A percentile compares a stretch with the other conserved stretches of the same genome.
Conservation (phyloP, 2,797 vertebrate species). For the Pteropus rufus region DNA sequence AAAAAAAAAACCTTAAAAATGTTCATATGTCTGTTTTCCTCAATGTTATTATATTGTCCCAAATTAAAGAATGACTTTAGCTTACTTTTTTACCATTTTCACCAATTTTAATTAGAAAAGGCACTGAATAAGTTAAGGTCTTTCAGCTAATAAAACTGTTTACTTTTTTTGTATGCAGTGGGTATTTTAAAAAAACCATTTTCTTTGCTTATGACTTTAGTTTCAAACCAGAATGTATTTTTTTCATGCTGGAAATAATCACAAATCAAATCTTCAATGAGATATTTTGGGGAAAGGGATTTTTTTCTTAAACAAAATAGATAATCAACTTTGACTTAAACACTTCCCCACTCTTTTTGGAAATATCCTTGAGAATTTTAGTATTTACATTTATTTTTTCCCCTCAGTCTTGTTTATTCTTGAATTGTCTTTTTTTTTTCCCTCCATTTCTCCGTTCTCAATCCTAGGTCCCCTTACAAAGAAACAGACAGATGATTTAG, state of each 20-base stretch:
- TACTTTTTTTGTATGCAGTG: constrained; percentile 64
- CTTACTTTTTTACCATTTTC: constrained; percentile 53
- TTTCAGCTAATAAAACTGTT: constrained; percentile 59
- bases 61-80: constrained; percentile 70
- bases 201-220: constrained; percentile 59
- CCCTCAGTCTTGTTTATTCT: constrained; percentile 93
- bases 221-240: constrained; percentile 55
- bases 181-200: constrained; percentile 76
- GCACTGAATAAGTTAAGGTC: constrained; percentile 59
- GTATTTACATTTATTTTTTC: constrained; percentile 89
- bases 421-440: constrained; percentile 93
- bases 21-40: constrained; percentile 50
- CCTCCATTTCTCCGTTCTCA: constrained; percentile 98
- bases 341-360: constrained; percentile 81
- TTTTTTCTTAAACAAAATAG: constrained; percentile 67
- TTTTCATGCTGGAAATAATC: constrained; percentile 31
- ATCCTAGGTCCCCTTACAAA: constrained; percentile 99
- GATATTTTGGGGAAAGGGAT: constrained; percentile 50
- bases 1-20: constrained; percentile 13
- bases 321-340: constrained; percentile 62
- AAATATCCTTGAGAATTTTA: constrained; percentile 83
- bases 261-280: constrained; percentile 25
- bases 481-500: constrained; percentile 99
- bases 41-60: constrained; percentile 62
- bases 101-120: constrained; percentile 64